A percentile compares a stretch with the other conserved stretches of the same genome.
Conservation (phyloP, 2,888 invertebrate genomes). For the Morpho helenor region DNA sequence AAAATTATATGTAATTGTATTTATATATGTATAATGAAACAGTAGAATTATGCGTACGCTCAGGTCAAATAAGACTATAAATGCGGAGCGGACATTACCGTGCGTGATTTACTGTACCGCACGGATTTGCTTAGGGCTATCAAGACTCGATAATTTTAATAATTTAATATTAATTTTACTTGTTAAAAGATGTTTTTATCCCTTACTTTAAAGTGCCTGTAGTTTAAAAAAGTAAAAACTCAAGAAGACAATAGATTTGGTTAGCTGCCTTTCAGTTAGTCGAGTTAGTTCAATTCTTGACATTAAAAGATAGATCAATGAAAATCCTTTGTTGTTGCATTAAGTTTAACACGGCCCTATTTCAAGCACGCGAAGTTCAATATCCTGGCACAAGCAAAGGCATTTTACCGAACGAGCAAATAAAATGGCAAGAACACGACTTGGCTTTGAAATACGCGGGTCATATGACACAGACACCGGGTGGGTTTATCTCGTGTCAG, state of each 20-base stretch:
- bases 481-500: conserved; percentile 33
- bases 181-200: no score
- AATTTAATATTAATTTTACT: background rate
- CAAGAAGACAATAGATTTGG: no score
- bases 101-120: conserved; percentile 9
- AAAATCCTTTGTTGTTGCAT: conserved; percentile 5
- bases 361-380: conserved; percentile 36
- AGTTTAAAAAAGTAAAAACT: no score
- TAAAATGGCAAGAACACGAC: conserved; percentile 47
- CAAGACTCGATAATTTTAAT: conserved; percentile 4
- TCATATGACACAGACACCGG: conserved; percentile 45
- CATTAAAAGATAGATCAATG: background rate
- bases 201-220: no score
- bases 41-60: conserved; percentile 11
- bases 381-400: conserved; percentile 39
- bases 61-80: conserved; percentile 13
- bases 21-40: no score
- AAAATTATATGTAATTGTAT: no score
- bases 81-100: conserved; percentile 8
- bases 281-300: no score
- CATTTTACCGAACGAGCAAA: conserved; percentile 40
- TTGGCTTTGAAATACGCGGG: conserved; percentile 47
- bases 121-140: conserved; percentile 12
- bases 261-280: no score
- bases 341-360: conserved; percentile 19